phyloP scores from a whole-genome alignment of 2,797 vertebrate genomes.

The Gadopsis bispinosus region DNA sequence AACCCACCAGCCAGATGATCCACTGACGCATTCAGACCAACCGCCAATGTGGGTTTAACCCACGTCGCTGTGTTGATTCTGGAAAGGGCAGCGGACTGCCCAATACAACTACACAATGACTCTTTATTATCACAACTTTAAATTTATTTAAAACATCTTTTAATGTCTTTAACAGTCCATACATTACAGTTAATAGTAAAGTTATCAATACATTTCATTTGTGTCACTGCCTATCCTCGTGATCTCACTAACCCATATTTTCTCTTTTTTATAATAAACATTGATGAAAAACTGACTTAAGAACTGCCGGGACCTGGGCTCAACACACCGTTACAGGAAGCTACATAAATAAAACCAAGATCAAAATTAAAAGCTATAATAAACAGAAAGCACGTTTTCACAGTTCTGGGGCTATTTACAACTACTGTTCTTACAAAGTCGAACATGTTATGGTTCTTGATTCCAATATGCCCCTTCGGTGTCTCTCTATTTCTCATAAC shows the following conservation, averaged over 20 bases:
- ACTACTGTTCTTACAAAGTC: background rate
- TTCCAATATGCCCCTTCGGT: background rate
- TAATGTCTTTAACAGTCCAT: slow-evolving; percentile 16
- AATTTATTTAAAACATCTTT: slow-evolving; percentile 11
- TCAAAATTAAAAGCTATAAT: slow-evolving; percentile 5
- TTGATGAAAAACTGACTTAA: background rate
- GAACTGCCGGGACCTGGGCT: slow-evolving; percentile 11
- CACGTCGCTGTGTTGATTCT: background rate
- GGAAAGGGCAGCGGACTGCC: background rate
- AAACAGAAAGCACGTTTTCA: background rate
- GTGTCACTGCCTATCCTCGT: background rate
- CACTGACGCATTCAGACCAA: background rate
- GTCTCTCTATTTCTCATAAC: background rate
- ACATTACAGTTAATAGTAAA: slow-evolving; percentile 24
- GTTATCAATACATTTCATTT: slow-evolving; percentile 20
- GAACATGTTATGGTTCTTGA: background rate
- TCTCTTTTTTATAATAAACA: background rate
- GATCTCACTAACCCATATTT: background rate
- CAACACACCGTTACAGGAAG: slow-evolving; percentile 14
- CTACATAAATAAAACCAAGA: slow-evolving; percentile 15
- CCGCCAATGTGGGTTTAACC: background rate
- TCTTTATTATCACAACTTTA: slow-evolving; percentile 32
- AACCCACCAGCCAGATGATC: background rate
- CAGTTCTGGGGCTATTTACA: background rate
- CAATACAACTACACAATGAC: slow-evolving; percentile 24